These are phyloP conservation scores for Hippocampus mohnikei DNA, from an alignment of 2,113 vertebrate genomes.

Conservation along the genomic window DNA sequence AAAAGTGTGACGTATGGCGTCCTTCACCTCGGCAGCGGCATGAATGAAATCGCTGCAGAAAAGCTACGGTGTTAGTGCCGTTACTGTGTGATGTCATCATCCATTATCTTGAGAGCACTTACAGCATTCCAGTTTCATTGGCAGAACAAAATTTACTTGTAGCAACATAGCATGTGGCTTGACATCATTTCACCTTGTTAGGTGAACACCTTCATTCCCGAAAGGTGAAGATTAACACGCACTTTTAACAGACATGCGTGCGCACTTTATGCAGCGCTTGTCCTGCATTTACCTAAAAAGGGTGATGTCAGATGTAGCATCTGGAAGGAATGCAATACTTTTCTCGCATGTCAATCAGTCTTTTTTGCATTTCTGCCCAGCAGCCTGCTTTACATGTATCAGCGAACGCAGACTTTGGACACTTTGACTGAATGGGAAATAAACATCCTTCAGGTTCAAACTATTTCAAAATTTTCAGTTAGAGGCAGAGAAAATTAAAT, in stretches of 20 bases:
- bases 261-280: neutral
- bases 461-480: conserved; percentile 31
- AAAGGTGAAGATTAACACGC: neutral
- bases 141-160: neutral
- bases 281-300: conserved; percentile 11
- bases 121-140: neutral
- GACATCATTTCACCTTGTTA: conserved; percentile 2
- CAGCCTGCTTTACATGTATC: conserved; percentile 39
- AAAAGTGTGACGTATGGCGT: neutral
- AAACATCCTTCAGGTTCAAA: conserved; percentile 5
- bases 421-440: conserved; percentile 27
- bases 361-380: conserved; percentile 25
- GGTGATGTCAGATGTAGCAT: conserved; percentile 1
- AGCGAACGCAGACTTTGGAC: conserved; percentile 7
- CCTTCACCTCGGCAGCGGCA: neutral
- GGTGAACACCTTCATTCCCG: conserved; percentile 4
- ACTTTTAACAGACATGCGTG: conserved; percentile 5
- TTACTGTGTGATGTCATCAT: neutral
- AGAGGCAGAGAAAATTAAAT: conserved; percentile 33
- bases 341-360: conserved; percentile 18
- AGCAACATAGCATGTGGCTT: neutral
- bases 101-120: neutral
- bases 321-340: conserved; percentile 17
- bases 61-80: neutral
- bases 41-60: neutral